Conservation (phyloP, 2,113 vertebrate genomes). For the Malurus cyaneus region DNA sequence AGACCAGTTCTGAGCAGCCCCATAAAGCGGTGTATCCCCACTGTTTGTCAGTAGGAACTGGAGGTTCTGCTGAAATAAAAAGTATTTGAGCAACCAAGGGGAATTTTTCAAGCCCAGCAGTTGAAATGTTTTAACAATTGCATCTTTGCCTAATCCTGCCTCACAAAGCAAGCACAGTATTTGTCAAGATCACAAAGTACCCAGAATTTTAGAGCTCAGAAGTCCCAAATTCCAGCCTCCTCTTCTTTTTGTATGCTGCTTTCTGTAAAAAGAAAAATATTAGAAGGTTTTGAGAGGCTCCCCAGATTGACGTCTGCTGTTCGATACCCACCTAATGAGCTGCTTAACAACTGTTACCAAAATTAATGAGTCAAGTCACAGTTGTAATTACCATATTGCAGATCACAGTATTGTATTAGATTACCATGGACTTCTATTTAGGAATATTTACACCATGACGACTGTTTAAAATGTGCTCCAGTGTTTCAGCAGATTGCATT, state of each 20-base stretch:
- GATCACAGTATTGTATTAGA: constrained; percentile 73
- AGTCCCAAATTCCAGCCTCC: not conserved
- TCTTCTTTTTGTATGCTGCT: not conserved
- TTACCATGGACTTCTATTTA: constrained; percentile 66
- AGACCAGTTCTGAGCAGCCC: not conserved
- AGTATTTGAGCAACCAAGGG: fast-evolving
- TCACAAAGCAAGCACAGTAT: not conserved
- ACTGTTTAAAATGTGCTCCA: constrained; percentile 57
- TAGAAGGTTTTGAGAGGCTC: constrained; percentile 68
- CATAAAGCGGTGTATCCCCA: not conserved
- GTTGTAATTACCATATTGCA: constrained; percentile 76
- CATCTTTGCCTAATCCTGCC: not conserved
- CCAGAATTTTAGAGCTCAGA: not conserved
- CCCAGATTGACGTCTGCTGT: constrained; percentile 74
- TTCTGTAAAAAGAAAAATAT: constrained; percentile 50
- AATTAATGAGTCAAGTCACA: constrained; percentile 81
- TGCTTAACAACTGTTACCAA: constrained; percentile 81
- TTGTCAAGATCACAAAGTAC: constrained; percentile 8
- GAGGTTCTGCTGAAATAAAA: not conserved
- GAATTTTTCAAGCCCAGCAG: not conserved
- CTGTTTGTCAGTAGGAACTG: not conserved
- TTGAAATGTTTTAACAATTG: not conserved
- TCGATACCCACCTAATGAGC: constrained; percentile 78
- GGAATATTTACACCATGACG: constrained; percentile 62
- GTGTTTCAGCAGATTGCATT: constrained; percentile 56